phyloP scores from a whole-genome alignment of 23 tunicate species.

The Styela plicata region DNA sequence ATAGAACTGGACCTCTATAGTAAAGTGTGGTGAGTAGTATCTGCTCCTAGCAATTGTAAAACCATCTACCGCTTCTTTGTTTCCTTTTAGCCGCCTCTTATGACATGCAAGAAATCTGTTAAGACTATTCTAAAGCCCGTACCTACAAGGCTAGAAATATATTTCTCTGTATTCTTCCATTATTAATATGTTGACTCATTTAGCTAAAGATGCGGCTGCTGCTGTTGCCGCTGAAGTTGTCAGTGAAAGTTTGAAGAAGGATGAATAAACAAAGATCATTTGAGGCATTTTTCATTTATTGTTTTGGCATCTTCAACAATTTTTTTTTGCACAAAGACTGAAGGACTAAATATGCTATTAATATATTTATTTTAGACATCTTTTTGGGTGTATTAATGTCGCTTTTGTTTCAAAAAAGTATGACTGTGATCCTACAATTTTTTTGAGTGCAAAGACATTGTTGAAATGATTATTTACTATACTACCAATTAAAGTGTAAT shows the following conservation, averaged over 20 bases:
- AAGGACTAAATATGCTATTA: neutral
- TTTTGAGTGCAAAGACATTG: neutral
- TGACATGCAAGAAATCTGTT: too few relatives aligned
- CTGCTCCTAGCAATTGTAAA: too few relatives aligned
- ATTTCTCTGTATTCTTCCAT: neutral
- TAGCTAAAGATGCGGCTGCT: conserved; percentile 38
- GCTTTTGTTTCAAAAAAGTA: neutral
- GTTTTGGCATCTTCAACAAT: neutral
- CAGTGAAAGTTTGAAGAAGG: conserved; percentile 38
- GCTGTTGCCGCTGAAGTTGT: conserved; percentile 54
- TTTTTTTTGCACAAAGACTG: neutral
- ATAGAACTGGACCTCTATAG: too few relatives aligned
- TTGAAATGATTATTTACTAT: too few relatives aligned
- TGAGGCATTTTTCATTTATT: neutral
- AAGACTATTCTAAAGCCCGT: too few relatives aligned
- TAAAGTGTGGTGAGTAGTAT: too few relatives aligned
- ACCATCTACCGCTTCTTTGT: too few relatives aligned
- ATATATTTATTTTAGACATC: neutral
- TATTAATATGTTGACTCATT: too few relatives aligned
- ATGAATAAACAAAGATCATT: conserved; percentile 15
- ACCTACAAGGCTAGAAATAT: too few relatives aligned
- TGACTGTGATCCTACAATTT: neutral
- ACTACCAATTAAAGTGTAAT: too few relatives aligned
- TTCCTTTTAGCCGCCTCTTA: too few relatives aligned
- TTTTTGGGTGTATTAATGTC: neutral